Evolutionary conservation across 2,888 invertebrate genomes (phyloP), one percentile per base, ranked within the genome.

Genomic region (Pseudococcus jackbeardsleyi): DNA sequence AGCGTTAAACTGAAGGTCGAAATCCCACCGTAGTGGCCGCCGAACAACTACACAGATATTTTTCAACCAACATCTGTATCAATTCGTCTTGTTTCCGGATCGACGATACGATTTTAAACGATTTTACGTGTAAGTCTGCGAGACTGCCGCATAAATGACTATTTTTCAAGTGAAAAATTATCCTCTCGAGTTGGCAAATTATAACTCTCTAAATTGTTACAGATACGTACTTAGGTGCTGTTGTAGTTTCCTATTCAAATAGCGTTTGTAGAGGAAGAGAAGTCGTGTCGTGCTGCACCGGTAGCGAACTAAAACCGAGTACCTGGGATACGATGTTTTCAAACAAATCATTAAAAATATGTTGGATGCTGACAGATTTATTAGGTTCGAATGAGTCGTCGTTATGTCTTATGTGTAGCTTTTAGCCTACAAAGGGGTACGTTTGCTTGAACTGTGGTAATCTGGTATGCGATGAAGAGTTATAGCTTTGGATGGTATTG

Each of bases 331-430:
- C 26, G 26, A 33, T 33, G 79, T 79, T 79, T 79, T 79, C n/a
- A 79, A 42, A 79, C 79, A 79, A 79, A 79, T 79, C 79, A 79
- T 79, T 42, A 42, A 42, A 79, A 79, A 79, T 79, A 79, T 79
- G 79, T 79, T 79, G 17, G 42, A 42, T 26, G 42, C n/a, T 79
- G 79, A 79, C 79, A 79, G 79, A 79, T 79, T 79, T 79, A 79
- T 79, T 79, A 79, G 79, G 79, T 42, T 79, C 42, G 39, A 79
- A 79, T 42, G 79, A 79, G 79, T 79, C 79, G 79, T 79, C 79
- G 79, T 79, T 79, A 79, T 42, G 79, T 42, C 42, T 79, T 33
- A 33, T 33, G 26, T 33, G 26, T 33, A 79, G 17, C 79, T 42
- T 79, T 79, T 79, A 79, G 79, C 42, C 79, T 79, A 79, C 79